Percentiles rank a stretch among this genome's conserved stretches.
These are phyloP conservation scores for Chrysemys picta DNA, from an alignment of 2,113 vertebrate species.

Conservation along the genomic window DNA sequence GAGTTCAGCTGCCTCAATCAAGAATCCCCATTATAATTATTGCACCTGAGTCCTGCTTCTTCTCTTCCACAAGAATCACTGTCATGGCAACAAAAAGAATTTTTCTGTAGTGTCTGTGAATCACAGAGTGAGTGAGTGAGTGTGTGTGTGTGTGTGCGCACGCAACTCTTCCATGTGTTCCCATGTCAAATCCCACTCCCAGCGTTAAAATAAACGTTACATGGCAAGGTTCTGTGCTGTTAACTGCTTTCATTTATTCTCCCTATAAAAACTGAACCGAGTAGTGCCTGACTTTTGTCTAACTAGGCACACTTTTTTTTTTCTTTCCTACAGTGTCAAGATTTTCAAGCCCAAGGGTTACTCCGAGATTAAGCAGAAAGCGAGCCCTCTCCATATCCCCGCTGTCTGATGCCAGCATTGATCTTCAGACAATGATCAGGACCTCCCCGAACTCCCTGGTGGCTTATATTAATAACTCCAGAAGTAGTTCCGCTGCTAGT, in stretches of 20 bases:
- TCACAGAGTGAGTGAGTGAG: neutral
- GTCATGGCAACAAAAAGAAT: neutral
- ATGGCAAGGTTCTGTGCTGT: neutral
- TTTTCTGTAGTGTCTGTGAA: neutral
- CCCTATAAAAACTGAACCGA: neutral
- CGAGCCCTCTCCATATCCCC: constrained; percentile 96
- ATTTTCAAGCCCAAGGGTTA: constrained; percentile 94
- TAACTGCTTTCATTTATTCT: neutral
- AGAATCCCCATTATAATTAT: neutral
- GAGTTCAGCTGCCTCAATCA: neutral
- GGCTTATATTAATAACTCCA: constrained; percentile 98
- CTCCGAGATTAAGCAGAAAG: constrained; percentile 93
- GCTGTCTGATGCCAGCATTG: constrained; percentile 96
- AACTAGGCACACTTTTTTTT: neutral
- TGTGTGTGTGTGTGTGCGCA: neutral
- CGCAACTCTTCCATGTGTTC: neutral
- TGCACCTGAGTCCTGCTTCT: neutral
- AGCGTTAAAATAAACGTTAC: neutral
- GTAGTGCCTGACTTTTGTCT: neutral
- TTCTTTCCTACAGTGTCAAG: constrained; percentile 87
- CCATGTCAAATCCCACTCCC: neutral
- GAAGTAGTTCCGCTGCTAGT: constrained; percentile 97
- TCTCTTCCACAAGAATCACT: neutral
- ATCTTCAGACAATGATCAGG: constrained; percentile 98
- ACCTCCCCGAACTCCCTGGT: constrained; percentile 98